phyloP scores from a whole-genome alignment of 2,113 vertebrate species.

The Pelecanus crispus region DNA sequence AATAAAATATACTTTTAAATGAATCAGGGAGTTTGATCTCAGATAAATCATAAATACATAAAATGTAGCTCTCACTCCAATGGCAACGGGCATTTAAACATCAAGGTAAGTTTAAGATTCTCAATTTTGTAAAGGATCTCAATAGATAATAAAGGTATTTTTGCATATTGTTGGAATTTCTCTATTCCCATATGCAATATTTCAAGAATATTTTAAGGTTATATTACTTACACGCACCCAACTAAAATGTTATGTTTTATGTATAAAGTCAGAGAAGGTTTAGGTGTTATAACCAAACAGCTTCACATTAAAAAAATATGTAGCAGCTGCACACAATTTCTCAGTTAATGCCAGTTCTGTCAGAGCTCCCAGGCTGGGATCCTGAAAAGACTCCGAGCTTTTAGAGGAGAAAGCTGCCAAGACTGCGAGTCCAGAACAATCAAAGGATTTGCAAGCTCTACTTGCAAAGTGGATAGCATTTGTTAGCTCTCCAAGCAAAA shows the following conservation, averaged over 20 bases:
- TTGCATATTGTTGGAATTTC: not conserved
- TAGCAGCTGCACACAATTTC: not conserved
- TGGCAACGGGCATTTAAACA: not conserved
- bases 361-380: not conserved
- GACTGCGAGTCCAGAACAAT: not conserved
- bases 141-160: not conserved
- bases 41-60: not conserved
- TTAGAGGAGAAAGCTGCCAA: conserved; percentile 13
- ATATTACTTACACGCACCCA: not conserved
- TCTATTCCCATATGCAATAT: not conserved
- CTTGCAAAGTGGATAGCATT: not conserved
- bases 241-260: not conserved
- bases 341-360: not conserved
- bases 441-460: not conserved
- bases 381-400: not conserved
- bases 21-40: not conserved
- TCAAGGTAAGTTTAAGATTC: not conserved
- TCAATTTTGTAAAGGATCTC: not conserved
- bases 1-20: not conserved
- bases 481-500: not conserved
- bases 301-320: not conserved
- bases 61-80: not conserved
- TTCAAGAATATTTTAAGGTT: not conserved
- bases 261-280: not conserved
- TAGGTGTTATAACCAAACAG: not conserved